A percentile compares a stretch with the other conserved stretches of the same genome.
Evolutionary conservation across 2,113 vertebrate species (phyloP).

Genomic region (Clarias batrachus): DNA sequence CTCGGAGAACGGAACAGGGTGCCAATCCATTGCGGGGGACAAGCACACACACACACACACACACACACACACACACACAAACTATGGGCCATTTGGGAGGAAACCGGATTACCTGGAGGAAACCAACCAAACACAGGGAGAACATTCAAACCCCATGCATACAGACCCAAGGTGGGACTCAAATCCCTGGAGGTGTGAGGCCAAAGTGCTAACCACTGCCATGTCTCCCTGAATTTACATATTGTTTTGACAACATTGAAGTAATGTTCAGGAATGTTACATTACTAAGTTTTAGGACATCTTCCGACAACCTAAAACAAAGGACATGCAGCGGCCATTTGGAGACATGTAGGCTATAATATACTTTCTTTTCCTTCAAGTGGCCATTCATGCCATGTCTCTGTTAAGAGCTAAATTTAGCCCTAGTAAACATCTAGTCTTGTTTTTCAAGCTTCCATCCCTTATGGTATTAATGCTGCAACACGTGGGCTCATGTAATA

Average conservation of each 20-base stretch:
- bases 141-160: no score
- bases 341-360: background rate
- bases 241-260: background rate
- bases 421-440: slow-evolving; percentile 25
- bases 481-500: slow-evolving; percentile 18
- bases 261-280: background rate
- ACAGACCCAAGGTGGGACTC: no score
- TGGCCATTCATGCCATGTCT: slow-evolving; percentile 16
- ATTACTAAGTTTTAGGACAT: background rate
- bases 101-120: no score
- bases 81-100: no score
- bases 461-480: slow-evolving; percentile 50
- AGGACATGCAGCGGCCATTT: slow-evolving; percentile 3
- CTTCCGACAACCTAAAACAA: background rate
- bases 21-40: no score
- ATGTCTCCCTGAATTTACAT: no score
- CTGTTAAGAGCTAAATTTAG: slow-evolving; percentile 40
- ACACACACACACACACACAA: no score
- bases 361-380: slow-evolving; percentile 10
- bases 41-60: no score
- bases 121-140: no score
- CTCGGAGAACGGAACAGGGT: no score
- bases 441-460: slow-evolving; percentile 21
- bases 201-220: no score
- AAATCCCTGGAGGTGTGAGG: no score